Evolutionary conservation across 2,888 invertebrate species (phyloP), one percentile per base, ranked within the genome.

Genomic region (Cotesia congregata): DNA sequence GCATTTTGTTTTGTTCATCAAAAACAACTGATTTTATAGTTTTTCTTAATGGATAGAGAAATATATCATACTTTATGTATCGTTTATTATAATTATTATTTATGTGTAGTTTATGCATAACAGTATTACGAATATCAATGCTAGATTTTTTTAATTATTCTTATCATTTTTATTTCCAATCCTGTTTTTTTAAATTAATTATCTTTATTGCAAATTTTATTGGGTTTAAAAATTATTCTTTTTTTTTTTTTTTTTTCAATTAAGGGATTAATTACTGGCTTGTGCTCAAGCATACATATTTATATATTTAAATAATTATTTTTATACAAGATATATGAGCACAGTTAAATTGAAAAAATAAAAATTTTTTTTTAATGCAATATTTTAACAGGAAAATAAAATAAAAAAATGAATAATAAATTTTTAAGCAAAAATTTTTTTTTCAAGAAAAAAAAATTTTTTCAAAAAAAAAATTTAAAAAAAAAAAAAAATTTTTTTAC

Each of bases 31-130:
- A 68, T 76, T 79, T 79, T 80, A 78, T 80, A 80, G 79, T 80
- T 83, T 82, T 81, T 86, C 88, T 89, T 88, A 89, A 88, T 86
- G 86, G 85, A 88, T 88, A 89, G 89, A 89, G 89, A 89, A 89
- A 89, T 89, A 89, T 89, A 89, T 89, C 89, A 88, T 88, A 88
- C 86, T 89, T 89, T 88, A 88, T 88, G 88, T 88, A 89, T 88
- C 86, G 86, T 88, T 88, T 87, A 88, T 85, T 88, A 89, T 88
- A 88, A 89, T 89, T 88, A 89, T 88, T 30, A 30, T 30, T 30
- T 88, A 89, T 88, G 87, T 88, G 88, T 88, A 88, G 86, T 89
- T 89, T 88, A 88, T 88, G 88, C 87, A 88, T 89, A 86, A 86
- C 85, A 84, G 85, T 87, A 86, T 79, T 82, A 82, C 78, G 88